Conservation (phyloP, 2,888 invertebrate species). For the Apotomis capreana region DNA sequence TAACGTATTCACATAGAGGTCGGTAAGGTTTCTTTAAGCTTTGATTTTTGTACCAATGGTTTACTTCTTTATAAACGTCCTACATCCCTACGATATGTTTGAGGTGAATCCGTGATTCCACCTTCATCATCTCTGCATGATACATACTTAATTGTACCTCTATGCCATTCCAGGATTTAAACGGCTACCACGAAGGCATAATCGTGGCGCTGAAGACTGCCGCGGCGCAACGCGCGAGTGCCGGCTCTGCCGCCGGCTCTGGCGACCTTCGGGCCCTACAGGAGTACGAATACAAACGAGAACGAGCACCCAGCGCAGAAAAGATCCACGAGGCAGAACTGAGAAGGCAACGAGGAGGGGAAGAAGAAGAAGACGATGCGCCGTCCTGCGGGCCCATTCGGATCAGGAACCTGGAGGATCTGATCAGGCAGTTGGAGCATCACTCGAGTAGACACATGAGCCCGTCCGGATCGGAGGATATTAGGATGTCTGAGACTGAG, state of each 20-base stretch:
- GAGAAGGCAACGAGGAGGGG: constrained; percentile 81
- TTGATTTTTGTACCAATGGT: too few species aligned
- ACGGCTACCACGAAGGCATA: constrained; percentile 96
- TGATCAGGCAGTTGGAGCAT: constrained; percentile 94
- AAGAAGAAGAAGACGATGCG: constrained; percentile 88
- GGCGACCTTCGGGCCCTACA: constrained; percentile 75
- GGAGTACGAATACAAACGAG: constrained; percentile 83
- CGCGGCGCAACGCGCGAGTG: constrained; percentile 86
- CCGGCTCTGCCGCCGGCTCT: constrained; percentile 67
- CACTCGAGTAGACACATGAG: constrained; percentile 94
- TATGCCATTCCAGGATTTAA: constrained; percentile 88
- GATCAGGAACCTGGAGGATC: constrained; percentile 95
- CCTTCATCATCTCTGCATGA: too few species aligned
- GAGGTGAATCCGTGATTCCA: too few species aligned
- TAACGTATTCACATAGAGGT: too few species aligned
- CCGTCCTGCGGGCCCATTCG: constrained; percentile 92
- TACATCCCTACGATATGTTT: too few species aligned
- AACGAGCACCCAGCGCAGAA: constrained; percentile 88
- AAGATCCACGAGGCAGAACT: constrained; percentile 89
- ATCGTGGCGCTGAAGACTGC: constrained; percentile 94
- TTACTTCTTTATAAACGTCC: too few species aligned
- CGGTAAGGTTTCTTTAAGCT: too few species aligned
- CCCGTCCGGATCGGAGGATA: constrained; percentile 95
- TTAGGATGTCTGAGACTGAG: constrained; percentile 94
- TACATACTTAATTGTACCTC: not conserved